phyloP scores from a whole-genome alignment of 2,797 vertebrate species.

The Taenioides sp. region DNA sequence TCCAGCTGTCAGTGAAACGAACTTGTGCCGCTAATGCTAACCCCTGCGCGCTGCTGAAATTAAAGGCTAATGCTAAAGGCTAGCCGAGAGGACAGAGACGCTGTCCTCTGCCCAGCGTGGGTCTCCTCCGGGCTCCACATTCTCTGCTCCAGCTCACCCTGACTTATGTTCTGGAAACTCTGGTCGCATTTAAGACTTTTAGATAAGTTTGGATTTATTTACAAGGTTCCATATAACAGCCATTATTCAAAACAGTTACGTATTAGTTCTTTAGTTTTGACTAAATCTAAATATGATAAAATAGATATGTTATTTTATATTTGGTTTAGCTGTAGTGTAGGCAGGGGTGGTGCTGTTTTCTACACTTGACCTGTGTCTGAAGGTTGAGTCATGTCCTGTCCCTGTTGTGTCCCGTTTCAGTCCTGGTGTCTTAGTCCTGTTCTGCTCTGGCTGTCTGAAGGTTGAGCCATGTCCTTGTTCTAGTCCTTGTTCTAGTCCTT shows the following conservation, averaged over 20 bases:
- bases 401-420: too few relatives aligned
- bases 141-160: accelerated
- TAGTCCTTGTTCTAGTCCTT: background rate
- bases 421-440: background rate
- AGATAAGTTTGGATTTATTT: background rate
- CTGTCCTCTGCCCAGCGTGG: constrained; percentile 18
- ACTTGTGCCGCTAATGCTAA: background rate
- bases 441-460: too few relatives aligned
- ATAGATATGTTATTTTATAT: background rate
- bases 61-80: constrained; percentile 52
- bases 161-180: too few relatives aligned
- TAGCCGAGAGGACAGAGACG: constrained; percentile 54
- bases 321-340: too few relatives aligned
- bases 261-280: background rate
- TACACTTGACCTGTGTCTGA: too few relatives aligned
- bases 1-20: background rate
- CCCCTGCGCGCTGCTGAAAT: constrained; percentile 31
- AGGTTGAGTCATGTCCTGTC: too few relatives aligned
- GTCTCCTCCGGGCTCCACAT: background rate
- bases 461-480: too few relatives aligned
- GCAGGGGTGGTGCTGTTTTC: too few relatives aligned
- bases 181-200: background rate
- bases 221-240: background rate
- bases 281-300: too few relatives aligned
- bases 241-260: background rate